Conservation (phyloP, 2,113 vertebrate genomes). For the Zosterops borbonicus region DNA sequence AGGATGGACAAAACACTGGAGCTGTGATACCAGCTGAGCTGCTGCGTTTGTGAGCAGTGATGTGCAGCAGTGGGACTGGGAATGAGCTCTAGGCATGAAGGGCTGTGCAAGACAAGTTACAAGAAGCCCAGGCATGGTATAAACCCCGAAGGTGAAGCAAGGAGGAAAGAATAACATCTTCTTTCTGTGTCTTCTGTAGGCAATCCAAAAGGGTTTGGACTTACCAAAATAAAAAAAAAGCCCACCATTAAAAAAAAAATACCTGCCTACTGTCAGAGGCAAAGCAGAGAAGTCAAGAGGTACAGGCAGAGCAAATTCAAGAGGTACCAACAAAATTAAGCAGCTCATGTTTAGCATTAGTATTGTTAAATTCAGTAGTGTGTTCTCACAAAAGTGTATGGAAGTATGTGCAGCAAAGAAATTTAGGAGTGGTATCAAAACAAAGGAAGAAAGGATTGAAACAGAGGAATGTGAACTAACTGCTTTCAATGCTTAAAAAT, state of each 20-base stretch:
- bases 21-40: not conserved
- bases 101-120: not conserved
- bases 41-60: rapidly evolving
- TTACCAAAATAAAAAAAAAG: not conserved
- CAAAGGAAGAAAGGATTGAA: not conserved
- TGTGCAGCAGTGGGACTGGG: not conserved
- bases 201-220: not conserved
- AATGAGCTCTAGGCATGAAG: not conserved
- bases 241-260: not conserved
- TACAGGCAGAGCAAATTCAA: not conserved
- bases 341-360: not conserved
- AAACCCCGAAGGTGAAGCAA: not conserved
- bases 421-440: not conserved
- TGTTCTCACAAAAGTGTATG: not conserved
- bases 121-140: not conserved
- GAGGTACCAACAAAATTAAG: not conserved
- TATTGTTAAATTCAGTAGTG: not conserved
- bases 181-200: not conserved
- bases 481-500: not conserved
- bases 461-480: not conserved
- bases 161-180: not conserved
- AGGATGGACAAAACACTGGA: not conserved
- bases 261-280: not conserved
- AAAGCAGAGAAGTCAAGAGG: not conserved
- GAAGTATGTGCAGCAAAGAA: not conserved